phyloP scores from a whole-genome alignment of 2,797 vertebrate genomes.

The Halcyon smyrnensis region DNA sequence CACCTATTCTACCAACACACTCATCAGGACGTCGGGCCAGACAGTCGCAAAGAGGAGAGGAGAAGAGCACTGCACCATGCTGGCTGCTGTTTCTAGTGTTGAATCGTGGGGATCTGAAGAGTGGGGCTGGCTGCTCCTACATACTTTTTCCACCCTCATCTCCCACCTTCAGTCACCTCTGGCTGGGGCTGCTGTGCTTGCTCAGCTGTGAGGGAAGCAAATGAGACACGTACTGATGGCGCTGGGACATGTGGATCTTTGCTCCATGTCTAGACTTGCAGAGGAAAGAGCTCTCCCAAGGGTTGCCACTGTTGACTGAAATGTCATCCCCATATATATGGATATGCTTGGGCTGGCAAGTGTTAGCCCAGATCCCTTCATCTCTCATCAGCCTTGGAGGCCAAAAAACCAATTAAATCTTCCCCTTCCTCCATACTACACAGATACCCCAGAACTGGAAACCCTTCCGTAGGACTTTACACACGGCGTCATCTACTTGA shows the following conservation, averaged over 20 bases:
- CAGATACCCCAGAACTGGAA: not conserved
- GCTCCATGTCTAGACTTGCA: not conserved
- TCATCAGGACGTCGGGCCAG: not conserved
- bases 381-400: not conserved
- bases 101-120: not conserved
- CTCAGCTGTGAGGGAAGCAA: not conserved
- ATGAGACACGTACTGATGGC: not conserved
- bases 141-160: not conserved
- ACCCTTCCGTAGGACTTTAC: rapidly evolving
- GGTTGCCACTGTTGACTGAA: not conserved
- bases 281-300: not conserved
- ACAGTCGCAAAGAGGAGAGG: not conserved
- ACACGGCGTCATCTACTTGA: not conserved
- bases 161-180: not conserved
- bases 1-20: not conserved
- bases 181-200: not conserved
- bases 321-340: not conserved
- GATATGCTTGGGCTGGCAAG: not conserved
- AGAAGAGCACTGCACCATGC: not conserved
- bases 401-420: not conserved
- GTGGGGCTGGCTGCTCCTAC: not conserved
- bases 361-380: not conserved
- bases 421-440: not conserved
- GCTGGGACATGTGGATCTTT: rapidly evolving
- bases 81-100: not conserved